phyloP scores from a whole-genome alignment of 1,140 invertebrate species.

The Drosophila pseudoobscura region DNA sequence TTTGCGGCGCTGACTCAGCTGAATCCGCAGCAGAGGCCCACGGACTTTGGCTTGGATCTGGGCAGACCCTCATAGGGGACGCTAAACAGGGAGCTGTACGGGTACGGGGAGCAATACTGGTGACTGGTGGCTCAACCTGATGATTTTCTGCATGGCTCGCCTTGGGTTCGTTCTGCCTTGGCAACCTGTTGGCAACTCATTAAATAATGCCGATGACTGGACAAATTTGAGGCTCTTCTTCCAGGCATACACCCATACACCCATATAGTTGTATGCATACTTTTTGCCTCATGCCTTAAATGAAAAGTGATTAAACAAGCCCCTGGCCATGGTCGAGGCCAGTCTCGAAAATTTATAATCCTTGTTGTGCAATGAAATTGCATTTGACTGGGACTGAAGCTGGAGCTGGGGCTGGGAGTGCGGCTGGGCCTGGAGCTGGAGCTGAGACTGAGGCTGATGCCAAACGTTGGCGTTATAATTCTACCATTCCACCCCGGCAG shows the following conservation, averaged over 20 bases:
- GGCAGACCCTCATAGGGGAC: no score
- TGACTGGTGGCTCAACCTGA: conserved; percentile 23
- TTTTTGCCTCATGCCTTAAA: conserved; percentile 39
- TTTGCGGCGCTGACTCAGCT: conserved; percentile 75
- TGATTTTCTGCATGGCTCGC: conserved; percentile 72
- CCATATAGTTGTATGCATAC: neutral
- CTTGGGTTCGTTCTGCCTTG: conserved; percentile 10
- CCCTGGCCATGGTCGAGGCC: conserved; percentile 12
- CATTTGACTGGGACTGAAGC: conserved; percentile 39
- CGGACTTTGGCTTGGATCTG: neutral
- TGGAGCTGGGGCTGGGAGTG: neutral
- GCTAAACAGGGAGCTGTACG: no score
- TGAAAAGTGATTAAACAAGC: conserved; percentile 79
- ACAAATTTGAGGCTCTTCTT: conserved; percentile 57
- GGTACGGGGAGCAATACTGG: neutral
- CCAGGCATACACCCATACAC: no score
- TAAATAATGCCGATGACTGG: conserved; percentile 83
- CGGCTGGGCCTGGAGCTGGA: no score
- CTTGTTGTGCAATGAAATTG: conserved; percentile 69
- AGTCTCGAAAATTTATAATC: conserved; percentile 66
- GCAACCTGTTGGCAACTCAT: conserved; percentile 81
- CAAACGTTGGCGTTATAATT: conserved; percentile 77
- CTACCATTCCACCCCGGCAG: conserved; percentile 35
- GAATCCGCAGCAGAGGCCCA: conserved; percentile 29
- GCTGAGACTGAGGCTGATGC: conserved; percentile 14